Percentiles rank a stretch among this genome's conserved stretches.
Conservation (phyloP, 2,113 vertebrate species). For the Strix aluco region DNA sequence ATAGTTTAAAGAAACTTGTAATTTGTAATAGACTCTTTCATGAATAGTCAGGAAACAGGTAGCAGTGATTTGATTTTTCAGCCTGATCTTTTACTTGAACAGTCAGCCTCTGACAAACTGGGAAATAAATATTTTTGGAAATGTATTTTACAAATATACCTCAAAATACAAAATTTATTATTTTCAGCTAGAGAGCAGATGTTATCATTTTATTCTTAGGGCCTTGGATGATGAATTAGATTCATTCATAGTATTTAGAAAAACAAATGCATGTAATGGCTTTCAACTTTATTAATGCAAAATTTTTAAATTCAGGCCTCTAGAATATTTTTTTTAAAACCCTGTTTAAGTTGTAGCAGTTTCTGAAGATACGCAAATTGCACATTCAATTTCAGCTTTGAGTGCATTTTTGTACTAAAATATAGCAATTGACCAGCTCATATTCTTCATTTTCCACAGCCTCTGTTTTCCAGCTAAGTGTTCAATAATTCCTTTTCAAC, state of each 20-base stretch:
- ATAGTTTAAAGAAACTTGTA: background rate
- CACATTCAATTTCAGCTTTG: background rate
- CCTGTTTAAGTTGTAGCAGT: background rate
- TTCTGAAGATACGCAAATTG: background rate
- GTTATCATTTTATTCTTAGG: background rate
- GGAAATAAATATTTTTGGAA: background rate
- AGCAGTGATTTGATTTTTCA: background rate
- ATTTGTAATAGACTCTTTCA: background rate
- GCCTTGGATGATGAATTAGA: background rate
- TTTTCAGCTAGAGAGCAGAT: background rate
- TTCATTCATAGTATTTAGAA: background rate
- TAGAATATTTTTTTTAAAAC: background rate
- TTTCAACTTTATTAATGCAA: background rate
- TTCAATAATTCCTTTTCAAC: slow-evolving; percentile 25
- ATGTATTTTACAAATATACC: background rate
- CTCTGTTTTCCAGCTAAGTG: background rate
- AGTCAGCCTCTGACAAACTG: background rate
- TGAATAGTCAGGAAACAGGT: background rate
- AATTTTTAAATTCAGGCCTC: background rate
- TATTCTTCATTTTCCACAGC: background rate
- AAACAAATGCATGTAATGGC: background rate
- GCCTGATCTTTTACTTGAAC: background rate
- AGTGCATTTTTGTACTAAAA: background rate
- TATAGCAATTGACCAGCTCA: background rate
- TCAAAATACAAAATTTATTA: background rate